Conservation (phyloP, 2,113 vertebrate species). For the Benitochromis conjunctus region DNA sequence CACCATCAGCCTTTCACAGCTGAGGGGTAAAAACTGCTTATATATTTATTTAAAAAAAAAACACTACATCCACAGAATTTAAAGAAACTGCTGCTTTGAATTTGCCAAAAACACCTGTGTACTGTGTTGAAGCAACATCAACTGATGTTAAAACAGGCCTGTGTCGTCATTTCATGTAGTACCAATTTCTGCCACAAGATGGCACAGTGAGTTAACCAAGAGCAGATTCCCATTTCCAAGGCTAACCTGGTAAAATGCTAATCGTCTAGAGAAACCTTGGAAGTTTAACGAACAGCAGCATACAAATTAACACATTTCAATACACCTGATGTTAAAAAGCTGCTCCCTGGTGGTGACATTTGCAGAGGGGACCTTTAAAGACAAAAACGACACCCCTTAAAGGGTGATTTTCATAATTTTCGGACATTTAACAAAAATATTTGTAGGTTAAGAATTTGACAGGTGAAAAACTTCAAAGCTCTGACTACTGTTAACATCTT, state of each 20-base stretch:
- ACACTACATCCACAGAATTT: not conserved
- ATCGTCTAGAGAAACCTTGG: not conserved
- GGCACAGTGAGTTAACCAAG: not conserved
- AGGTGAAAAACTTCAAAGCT: not conserved
- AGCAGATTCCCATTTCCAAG: not conserved
- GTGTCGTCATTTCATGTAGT: not conserved
- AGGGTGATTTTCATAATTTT: fast-evolving
- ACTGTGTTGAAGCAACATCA: not conserved
- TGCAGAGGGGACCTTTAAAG: not conserved
- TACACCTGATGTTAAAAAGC: not conserved
- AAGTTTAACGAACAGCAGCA: not conserved
- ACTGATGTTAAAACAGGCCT: not conserved
- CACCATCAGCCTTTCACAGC: not conserved
- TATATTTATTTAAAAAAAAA: not conserved
- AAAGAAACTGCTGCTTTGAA: not conserved
- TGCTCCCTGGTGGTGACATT: not conserved
- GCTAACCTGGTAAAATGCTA: not conserved
- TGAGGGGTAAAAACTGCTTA: not conserved
- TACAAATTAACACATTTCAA: too few species aligned
- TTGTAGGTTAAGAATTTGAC: not conserved
- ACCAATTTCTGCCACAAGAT: not conserved
- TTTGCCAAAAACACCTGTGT: fast-evolving
- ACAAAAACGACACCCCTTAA: not conserved
- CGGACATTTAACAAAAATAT: not conserved
- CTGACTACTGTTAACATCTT: not conserved